These are phyloP conservation scores for Aplocera efformata DNA, from an alignment of 2,888 invertebrate genomes.

Conservation along the genomic window DNA sequence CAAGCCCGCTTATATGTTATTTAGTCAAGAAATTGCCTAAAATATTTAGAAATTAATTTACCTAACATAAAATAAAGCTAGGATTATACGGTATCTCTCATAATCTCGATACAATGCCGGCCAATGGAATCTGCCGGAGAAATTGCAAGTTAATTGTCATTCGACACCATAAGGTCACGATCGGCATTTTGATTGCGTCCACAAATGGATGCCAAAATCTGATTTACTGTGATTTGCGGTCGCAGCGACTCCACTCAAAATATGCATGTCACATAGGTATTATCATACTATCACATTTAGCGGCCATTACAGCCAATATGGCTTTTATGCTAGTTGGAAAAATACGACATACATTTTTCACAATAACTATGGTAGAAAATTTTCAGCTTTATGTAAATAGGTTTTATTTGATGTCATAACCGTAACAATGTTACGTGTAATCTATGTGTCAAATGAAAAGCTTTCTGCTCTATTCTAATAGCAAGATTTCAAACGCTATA, in stretches of 20 bases:
- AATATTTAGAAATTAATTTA: slow-evolving; percentile 9
- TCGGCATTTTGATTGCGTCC: slow-evolving; percentile 43
- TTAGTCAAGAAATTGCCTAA: background rate
- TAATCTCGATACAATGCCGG: slow-evolving; percentile 6
- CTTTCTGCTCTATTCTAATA: no score
- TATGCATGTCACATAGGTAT: slow-evolving; percentile 25
- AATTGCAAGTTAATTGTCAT: slow-evolving; percentile 31
- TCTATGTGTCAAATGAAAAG: no score
- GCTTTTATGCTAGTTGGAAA: background rate
- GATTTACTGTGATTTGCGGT: slow-evolving; percentile 45
- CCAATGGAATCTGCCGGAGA: slow-evolving; percentile 15
- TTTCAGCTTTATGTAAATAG: no score
- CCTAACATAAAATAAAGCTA: slow-evolving; percentile 1
- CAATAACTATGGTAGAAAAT: no score
- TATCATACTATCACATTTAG: slow-evolving; percentile 17
- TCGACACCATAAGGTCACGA: slow-evolving; percentile 31
- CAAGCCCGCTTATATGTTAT: no score
- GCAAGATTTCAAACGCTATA: no score
- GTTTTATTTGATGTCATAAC: no score
- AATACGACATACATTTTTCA: no score
- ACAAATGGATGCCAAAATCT: slow-evolving; percentile 41
- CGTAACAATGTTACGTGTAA: no score
- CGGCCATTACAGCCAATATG: slow-evolving; percentile 9
- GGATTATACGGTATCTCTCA: background rate
- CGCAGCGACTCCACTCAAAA: slow-evolving; percentile 26